A percentile compares a stretch with the other conserved stretches of the same genome.
These are phyloP conservation scores for Cryptoleucopteryx plumbea DNA, from an alignment of 2,113 vertebrate genomes.

Conservation along the genomic window DNA sequence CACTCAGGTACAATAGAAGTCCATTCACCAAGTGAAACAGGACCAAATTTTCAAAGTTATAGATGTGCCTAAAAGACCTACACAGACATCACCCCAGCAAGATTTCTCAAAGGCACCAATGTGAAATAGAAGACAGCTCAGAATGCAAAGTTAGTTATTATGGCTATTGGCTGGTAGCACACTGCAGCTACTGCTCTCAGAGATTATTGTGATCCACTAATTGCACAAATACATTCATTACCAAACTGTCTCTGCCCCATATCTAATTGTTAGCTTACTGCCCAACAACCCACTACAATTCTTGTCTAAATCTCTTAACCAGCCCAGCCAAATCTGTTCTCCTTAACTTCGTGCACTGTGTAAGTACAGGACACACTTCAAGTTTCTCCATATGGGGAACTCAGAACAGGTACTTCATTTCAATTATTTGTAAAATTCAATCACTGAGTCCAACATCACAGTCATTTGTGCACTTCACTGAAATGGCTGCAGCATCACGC, in stretches of 20 bases:
- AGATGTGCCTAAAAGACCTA: background rate
- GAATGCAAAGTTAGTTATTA: background rate
- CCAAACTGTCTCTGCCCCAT: background rate
- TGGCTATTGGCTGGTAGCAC: background rate
- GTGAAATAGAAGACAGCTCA: background rate
- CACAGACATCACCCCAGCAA: accelerated
- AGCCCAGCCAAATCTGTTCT: background rate
- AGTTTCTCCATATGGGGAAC: background rate
- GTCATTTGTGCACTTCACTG: background rate
- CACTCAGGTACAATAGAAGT: background rate
- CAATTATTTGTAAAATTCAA: background rate
- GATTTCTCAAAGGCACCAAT: background rate
- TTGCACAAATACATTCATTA: background rate
- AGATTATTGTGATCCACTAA: background rate
- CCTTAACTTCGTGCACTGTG: background rate
- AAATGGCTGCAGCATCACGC: background rate
- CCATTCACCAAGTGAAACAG: accelerated
- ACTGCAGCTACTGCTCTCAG: background rate
- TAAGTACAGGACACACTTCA: background rate
- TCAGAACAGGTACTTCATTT: background rate
- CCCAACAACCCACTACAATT: background rate
- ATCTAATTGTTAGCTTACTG: background rate
- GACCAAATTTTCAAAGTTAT: background rate
- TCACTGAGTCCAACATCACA: background rate
- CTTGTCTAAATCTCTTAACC: background rate